Base-by-base conservation (phyloP, 2,888 invertebrate species). In the Caenorhabditis imperialis region DNA sequence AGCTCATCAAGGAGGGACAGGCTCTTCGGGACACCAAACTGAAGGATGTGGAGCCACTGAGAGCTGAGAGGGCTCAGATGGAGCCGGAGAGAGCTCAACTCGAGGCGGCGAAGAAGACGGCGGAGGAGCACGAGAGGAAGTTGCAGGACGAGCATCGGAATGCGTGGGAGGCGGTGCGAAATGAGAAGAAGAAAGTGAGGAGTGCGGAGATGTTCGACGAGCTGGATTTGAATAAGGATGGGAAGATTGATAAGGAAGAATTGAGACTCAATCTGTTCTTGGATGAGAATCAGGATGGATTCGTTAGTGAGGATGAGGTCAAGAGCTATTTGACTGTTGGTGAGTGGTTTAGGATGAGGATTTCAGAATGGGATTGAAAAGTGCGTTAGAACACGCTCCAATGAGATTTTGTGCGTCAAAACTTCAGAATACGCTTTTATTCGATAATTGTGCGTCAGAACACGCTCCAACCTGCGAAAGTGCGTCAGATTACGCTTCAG, bases 221-320 rank as follows among this genome's bases (percentile, higher is more conserved):
- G 82, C 91, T 93, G 85, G 97, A 97, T 90, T 91, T 92, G 1
- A 93, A 98, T 90, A 90, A 91, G 76, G 94, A 95, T 90, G 93
- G 92, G 47, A 88, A 89, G 89, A 89, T 96, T 93, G 90, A 89
- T 35, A 57, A 88, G 27, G 86, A 87, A 22, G 91, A 91, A 81
- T 82, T 91, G 30, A 88, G 92, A 89, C 91, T 92, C 1, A 92
- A 92, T 69, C 90, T 91, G 84, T 92, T 92, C 47, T 94, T 98
- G 90, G 98, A 98, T 90, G 93, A 92, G 82, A 93, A 98, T 89
- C 92, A 92, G 73, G 93, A 96, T 90, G 96, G 96, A 8, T 92
- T 92, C 84, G 94, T 98, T 16, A 92, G 93, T 70, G 92, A 92
- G 23, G 95, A 95, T 69, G 97, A 98, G 90, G 93, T 94, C 0